These are phyloP conservation scores for Zaprionus davidi DNA, from an alignment of 1,140 invertebrate genomes.

Conservation along the genomic window DNA sequence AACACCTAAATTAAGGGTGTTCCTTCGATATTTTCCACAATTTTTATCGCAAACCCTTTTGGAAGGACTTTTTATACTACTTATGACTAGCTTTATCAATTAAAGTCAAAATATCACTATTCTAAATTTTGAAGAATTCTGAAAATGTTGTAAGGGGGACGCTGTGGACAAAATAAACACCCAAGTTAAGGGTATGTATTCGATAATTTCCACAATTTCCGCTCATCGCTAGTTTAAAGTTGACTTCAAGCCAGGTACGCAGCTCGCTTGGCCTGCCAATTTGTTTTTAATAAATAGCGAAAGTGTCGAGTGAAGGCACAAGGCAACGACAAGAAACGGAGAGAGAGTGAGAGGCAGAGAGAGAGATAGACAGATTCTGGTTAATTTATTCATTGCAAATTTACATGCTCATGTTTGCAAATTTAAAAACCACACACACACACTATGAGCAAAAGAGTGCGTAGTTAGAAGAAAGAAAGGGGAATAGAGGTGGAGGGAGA, in stretches of 20 bases:
- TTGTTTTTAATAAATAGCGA: slow-evolving; percentile 76
- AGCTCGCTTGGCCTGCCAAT: slow-evolving; percentile 49
- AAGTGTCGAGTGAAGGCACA: slow-evolving; percentile 64
- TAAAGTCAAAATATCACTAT: too few species aligned
- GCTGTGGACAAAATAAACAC: too few species aligned
- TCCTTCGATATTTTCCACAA: too few species aligned
- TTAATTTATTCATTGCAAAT: slow-evolving; percentile 82
- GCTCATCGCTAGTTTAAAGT: not conserved
- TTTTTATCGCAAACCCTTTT: too few species aligned
- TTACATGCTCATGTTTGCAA: slow-evolving; percentile 81
- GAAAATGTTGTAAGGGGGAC: too few species aligned
- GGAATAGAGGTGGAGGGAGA: slow-evolving; percentile 11
- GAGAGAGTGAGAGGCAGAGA: not conserved
- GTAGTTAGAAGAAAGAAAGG: slow-evolving; percentile 19
- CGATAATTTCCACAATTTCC: too few species aligned
- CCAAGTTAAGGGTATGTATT: too few species aligned
- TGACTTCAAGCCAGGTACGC: not conserved
- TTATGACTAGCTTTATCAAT: too few species aligned
- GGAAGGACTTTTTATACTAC: too few species aligned
- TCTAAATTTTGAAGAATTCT: too few species aligned
- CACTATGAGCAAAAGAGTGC: slow-evolving; percentile 5
- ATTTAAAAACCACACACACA: slow-evolving; percentile 73
- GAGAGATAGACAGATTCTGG: slow-evolving; percentile 46
- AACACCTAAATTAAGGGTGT: too few species aligned
- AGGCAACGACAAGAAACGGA: slow-evolving; percentile 2